Base-by-base conservation (phyloP, 2,113 vertebrate species). In the Oryzias javanicus region DNA sequence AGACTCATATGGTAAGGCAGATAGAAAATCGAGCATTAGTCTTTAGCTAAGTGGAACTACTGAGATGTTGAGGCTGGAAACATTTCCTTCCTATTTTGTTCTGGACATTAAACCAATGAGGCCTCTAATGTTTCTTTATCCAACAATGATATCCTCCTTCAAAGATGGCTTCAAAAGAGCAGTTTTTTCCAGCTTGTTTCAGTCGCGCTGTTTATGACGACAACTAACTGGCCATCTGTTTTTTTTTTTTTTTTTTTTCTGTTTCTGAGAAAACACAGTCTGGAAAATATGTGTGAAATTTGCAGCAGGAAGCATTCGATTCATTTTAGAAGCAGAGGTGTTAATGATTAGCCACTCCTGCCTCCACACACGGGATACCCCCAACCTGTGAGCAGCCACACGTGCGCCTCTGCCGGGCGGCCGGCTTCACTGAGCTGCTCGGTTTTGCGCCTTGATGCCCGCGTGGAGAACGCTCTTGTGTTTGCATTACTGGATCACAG, bases 311-410 rank as follows among this genome's bases (percentile, higher is more conserved):
- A 61, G 57, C 27, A 63, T 75, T 62, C 60, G 55, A 60, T 56
- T 70, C 7, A 54, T 68, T 64, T 68, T 46, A 67, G 65, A 60
- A 70, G 53, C 42, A 17, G 65, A 71, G 13, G 40, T 17, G 60
- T 84, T 86, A 64, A 87, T 86, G 71, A 87, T 86, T 90, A 89
- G 88, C 82, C 55, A 61, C 51, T 47, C 50, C 49, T 67, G 64
- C 77, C 72, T 84, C 50, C 62, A 58, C 64, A 57, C 65, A 57
- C 83, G 77, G 75, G 60, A 61, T 27, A 10, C 3, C 25, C 56
- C n/a, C 16, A 57, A n/a, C 47, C 47, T 35, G 47, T 49, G 46
- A 49, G 55, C 14, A 22, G 16, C 8, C 16, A 80, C 55, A 54
- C 18, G 55, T 72, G 51, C 65, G 57, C 59, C 53, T 66, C n/a